Base-by-base conservation (phyloP, 1,140 invertebrate species). In the Heliconius hewitsoni region DNA sequence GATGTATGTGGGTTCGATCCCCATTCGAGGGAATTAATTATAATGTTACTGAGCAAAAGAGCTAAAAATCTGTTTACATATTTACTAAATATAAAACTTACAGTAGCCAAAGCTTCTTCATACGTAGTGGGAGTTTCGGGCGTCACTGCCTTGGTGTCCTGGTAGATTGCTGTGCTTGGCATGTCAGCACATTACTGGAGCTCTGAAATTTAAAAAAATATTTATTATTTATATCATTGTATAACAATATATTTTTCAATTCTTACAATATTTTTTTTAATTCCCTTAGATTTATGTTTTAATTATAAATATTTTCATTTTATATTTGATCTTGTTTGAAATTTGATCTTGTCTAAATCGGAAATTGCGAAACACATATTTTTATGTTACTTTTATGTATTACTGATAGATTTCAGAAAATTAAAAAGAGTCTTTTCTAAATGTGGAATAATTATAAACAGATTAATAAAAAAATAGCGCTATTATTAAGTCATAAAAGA, bases 121-220 rank as follows among this genome's bases (percentile, higher is more conserved):
- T 91, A 93, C 0, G 90, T 89, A 34, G 83, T 81, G 5, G 86
- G 82, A 55, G 84, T 82, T 8, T 88, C 85, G 4, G 91, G 90
- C 30, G 90, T 90, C 82, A 88, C 90, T 52, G 90, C 89, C 30
- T 89, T 88, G 74, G 85, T 85, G 75, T 92, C 90, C 46, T 87
- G 88, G 42, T 88, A 86, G 8, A 93, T 60, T 8, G 92, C 92
- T 73, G 91, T 80, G 39, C 84, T 90, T 57, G 92, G 91, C 92
- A 93, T 92, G 50, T 93, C 86, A 91, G 78, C 77, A 50, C 92
- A 93, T 93, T 82, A 91, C 92, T 85, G 79, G 76, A 50, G 73
- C 77, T 73, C 90, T 92, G 88, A 27, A 37, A 87, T 86, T 23
- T 77, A 70, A 84, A 83, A 37, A 77, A 70, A 57, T 57, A 81